phyloP scores from a whole-genome alignment of 92 coral and sea anemone genomes.

The Bergia sp. region DNA sequence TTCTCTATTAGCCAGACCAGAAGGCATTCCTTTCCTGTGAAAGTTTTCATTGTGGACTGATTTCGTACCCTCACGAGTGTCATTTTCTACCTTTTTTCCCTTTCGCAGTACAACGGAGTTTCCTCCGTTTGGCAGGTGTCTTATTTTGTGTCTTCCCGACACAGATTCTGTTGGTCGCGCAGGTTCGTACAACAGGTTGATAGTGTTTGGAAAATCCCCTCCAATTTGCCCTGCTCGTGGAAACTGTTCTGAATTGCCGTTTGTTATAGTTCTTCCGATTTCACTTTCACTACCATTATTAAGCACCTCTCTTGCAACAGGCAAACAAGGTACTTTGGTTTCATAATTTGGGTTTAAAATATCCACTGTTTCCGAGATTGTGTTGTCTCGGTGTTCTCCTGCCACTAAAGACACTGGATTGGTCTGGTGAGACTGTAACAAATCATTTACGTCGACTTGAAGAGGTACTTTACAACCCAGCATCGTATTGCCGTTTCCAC shows the following conservation, averaged over 20 bases:
- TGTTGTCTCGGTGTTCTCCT: background rate
- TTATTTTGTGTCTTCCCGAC: background rate
- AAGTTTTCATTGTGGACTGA: background rate
- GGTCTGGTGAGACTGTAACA: background rate
- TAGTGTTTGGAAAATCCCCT: background rate
- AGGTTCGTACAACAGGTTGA: background rate
- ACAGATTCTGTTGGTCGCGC: background rate
- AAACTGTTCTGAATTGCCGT: background rate
- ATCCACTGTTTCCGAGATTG: background rate
- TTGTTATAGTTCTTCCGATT: background rate
- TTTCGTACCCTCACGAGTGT: background rate
- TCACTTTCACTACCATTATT: background rate
- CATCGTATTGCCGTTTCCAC: background rate
- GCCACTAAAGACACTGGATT: background rate
- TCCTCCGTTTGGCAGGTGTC: background rate
- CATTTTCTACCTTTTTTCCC: background rate
- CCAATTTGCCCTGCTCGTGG: background rate
- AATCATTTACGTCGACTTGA: background rate
- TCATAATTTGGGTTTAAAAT: background rate
- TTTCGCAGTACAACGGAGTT: background rate
- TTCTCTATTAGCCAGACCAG: conserved; percentile 2
- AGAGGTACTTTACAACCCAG: background rate
- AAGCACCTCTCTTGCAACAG: background rate
- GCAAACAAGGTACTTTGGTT: background rate
- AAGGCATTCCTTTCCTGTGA: background rate